A percentile compares a stretch with the other conserved stretches of the same genome.
These are phyloP conservation scores for Drosophila meridiana DNA, from an alignment of 2,888 invertebrate genomes.

Conservation along the genomic window DNA sequence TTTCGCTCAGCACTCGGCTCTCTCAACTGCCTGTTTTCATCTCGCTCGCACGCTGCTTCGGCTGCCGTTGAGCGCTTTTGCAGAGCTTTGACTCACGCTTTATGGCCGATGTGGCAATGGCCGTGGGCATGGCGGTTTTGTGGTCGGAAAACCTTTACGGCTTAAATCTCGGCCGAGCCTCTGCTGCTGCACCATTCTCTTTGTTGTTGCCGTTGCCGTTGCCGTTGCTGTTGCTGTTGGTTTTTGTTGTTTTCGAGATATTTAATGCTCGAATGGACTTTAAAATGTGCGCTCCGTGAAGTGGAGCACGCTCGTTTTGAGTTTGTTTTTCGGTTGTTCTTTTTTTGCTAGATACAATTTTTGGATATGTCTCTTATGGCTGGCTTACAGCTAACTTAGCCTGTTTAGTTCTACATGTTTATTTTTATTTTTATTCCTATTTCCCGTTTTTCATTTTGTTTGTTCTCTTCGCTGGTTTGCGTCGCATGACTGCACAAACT, in stretches of 20 bases:
- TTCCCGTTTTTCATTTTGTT: slow-evolving; percentile 21
- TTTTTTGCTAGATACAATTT: slow-evolving; percentile 5
- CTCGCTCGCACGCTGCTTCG: slow-evolving; percentile 20
- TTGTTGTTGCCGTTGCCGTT: background rate
- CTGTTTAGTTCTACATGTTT: slow-evolving; percentile 54
- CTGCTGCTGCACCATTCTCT: slow-evolving; percentile 4
- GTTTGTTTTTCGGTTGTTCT: slow-evolving; percentile 29
- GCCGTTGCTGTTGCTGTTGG: slow-evolving; percentile 9
- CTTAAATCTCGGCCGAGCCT: slow-evolving; percentile 46
- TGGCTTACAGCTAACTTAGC: slow-evolving; percentile 34
- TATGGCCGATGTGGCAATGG: slow-evolving; percentile 42
- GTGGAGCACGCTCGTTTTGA: slow-evolving; percentile 54
- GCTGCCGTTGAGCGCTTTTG: slow-evolving; percentile 51
- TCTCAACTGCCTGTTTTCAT: background rate
- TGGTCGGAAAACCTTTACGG: slow-evolving; percentile 43
- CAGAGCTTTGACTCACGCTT: slow-evolving; percentile 19
- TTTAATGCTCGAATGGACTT: slow-evolving; percentile 71
- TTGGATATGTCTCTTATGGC: slow-evolving; percentile 20
- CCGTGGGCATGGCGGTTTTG: slow-evolving; percentile 40
- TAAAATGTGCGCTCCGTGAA: slow-evolving; percentile 61
- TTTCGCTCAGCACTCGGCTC: background rate
- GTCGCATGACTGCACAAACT: slow-evolving; percentile 60
- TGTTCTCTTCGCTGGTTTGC: slow-evolving; percentile 42
- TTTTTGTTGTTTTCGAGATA: slow-evolving; percentile 22
- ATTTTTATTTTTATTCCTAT: slow-evolving; percentile 26